Evolutionary conservation across 1,140 invertebrate species (phyloP).

Genomic region (Procambarus clarkii): DNA sequence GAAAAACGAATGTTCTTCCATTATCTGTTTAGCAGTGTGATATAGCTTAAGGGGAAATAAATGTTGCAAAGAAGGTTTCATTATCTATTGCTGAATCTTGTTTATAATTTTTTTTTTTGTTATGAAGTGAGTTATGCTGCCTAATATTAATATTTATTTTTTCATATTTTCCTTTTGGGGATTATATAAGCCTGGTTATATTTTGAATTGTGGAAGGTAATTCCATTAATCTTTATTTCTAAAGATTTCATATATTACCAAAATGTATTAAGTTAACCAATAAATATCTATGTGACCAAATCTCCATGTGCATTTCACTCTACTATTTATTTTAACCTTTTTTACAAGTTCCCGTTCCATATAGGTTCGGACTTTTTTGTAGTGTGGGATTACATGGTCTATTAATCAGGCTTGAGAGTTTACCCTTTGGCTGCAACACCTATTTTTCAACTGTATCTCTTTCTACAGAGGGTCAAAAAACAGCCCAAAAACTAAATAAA

Average conservation of each 20-base stretch:
- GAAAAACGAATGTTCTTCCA: not conserved
- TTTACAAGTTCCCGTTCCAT: too few relatives aligned
- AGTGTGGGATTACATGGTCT: too few relatives aligned
- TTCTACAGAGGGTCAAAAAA: too few relatives aligned
- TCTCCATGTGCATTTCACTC: not conserved
- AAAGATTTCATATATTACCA: not conserved
- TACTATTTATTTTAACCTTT: too few relatives aligned
- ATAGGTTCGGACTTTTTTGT: too few relatives aligned
- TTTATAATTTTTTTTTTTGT: not conserved
- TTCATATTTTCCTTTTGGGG: not conserved
- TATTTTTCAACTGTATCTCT: too few relatives aligned
- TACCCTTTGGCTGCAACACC: too few relatives aligned
- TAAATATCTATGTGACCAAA: not conserved
- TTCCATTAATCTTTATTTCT: not conserved
- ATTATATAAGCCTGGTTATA: not conserved
- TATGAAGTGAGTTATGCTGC: not conserved
- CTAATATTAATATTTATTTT: not conserved
- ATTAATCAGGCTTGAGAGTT: too few relatives aligned
- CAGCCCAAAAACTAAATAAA: too few relatives aligned
- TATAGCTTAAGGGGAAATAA: not conserved
- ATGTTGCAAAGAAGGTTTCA: not conserved
- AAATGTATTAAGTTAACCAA: slow-evolving; percentile 1
- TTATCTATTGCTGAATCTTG: not conserved
- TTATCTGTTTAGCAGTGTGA: not conserved
- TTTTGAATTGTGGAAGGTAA: not conserved